Percentiles rank a stretch among this genome's conserved stretches.
Evolutionary conservation across 2,797 vertebrate genomes (phyloP).

Genomic region (Urosaurus nigricauda): DNA sequence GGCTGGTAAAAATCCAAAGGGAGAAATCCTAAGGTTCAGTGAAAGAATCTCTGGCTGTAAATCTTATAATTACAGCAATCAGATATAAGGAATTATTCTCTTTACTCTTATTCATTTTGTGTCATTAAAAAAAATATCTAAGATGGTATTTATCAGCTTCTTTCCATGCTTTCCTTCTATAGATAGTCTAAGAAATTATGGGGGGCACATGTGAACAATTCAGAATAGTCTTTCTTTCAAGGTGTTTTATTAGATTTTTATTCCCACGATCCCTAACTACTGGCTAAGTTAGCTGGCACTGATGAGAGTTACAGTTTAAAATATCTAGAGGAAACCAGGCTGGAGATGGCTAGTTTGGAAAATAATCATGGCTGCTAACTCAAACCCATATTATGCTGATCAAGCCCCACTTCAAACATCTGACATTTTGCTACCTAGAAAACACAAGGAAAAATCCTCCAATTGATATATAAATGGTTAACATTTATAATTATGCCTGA

Average conservation of each 20-base stretch:
- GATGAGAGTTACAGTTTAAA: neutral
- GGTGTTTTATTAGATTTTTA: neutral
- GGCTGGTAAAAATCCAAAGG: slow-evolving; percentile 73
- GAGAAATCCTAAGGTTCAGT: slow-evolving; percentile 27
- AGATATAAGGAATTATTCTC: neutral
- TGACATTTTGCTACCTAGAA: neutral
- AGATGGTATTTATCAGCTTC: no score
- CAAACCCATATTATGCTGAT: slow-evolving; percentile 13
- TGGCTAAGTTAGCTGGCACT: neutral
- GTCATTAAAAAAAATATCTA: neutral
- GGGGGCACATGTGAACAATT: neutral
- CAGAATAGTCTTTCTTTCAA: neutral
- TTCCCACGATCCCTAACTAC: neutral
- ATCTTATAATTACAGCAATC: slow-evolving; percentile 1
- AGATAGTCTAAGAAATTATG: neutral
- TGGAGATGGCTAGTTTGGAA: no score
- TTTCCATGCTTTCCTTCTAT: neutral
- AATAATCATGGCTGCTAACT: neutral
- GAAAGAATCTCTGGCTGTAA: neutral
- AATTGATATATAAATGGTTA: neutral
- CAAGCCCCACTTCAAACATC: neutral
- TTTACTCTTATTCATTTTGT: neutral
- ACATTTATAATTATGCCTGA: neutral
- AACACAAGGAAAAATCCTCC: neutral
- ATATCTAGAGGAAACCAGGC: neutral